A percentile compares a stretch with the other conserved stretches of the same genome.
Conservation (phyloP, 53 echinoderm and acorn worm genomes). For the Echinometra lucunter region DNA sequence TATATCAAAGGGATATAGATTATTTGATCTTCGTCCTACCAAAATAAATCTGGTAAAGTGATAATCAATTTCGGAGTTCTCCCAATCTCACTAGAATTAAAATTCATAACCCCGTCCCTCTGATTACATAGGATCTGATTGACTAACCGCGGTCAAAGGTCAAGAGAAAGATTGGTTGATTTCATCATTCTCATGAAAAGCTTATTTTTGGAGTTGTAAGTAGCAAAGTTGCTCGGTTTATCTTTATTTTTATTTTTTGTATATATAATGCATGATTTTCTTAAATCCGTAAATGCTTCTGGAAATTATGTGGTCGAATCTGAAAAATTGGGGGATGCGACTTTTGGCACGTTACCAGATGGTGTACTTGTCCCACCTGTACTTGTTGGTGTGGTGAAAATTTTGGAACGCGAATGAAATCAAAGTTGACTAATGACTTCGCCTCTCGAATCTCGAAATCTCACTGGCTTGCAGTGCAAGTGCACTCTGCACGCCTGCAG, state of each 20-base stretch:
- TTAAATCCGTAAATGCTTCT: not conserved
- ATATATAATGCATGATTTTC: not conserved
- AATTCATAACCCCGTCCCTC: not conserved
- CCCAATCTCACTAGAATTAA: not conserved
- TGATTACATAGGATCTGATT: not conserved
- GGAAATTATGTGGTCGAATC: not conserved
- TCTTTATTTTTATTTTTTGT: no score
- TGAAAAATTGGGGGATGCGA: not conserved
- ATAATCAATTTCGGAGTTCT: not conserved
- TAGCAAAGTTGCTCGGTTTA: not conserved
- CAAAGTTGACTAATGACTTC: not conserved
- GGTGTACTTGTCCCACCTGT: not conserved
- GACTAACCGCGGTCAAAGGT: not conserved
- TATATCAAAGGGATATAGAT: no score
- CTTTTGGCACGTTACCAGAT: not conserved
- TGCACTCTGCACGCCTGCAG: no score
- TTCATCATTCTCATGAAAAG: not conserved
- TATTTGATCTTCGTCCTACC: no score
- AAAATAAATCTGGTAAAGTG: no score
- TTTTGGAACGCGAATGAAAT: not conserved
- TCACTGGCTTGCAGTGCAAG: no score
- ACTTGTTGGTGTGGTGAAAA: not conserved
- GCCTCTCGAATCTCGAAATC: no score
- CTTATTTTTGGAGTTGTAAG: not conserved
- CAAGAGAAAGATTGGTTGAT: not conserved